Evolutionary conservation across 2,888 invertebrate genomes (phyloP), one percentile per base, ranked within the genome.

Genomic region (Acrobasis repandana): DNA sequence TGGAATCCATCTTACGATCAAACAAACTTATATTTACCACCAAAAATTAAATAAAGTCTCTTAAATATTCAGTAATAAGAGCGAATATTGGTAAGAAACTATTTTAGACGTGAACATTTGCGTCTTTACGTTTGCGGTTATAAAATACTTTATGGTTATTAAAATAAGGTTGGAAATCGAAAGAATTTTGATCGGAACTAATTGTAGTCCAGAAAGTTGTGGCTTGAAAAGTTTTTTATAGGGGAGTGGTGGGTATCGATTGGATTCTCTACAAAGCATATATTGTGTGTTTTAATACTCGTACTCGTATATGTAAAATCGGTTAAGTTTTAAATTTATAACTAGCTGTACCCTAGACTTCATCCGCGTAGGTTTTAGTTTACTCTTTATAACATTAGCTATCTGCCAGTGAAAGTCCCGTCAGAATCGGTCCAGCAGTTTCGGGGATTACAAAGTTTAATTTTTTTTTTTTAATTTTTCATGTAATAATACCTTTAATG

Each of bases 181-280:
- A 11, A 3, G n/a, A 18, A 61, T 64, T 67, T 54, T 0, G 0
- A 14, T 14, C 6, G n/a, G 43, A 43, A 14, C 14, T 11, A 43
- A 14, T 43, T n/a, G 43, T 43, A 14, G n/a, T 43, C 4, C 43
- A 14, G 52, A 69, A 75, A 78, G 71, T 71, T 71, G 67, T 58
- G n/a, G 60, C 38, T 63, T 56, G 15, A 10, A 18, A 18, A 33
- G 3, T 51, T 56, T 61, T 57, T 56, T 38, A 5, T 47, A 28
- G 54, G 16, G 49, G 14, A 18, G 51, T n/a, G 63, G n/a, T 60
- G 63, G 63, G 15, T 60, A 56, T 51, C 20, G 20, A 34, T 51
- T n/a, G 51, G n/a, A 34, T 51, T n/a, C 34, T 34, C 2, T 15
- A 51, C 43, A 43, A 11, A 14, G 43, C n/a, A 14, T n/a, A 43